Evolutionary conservation across 2,113 vertebrate species (phyloP).

Genomic region (Pedetes capensis): DNA sequence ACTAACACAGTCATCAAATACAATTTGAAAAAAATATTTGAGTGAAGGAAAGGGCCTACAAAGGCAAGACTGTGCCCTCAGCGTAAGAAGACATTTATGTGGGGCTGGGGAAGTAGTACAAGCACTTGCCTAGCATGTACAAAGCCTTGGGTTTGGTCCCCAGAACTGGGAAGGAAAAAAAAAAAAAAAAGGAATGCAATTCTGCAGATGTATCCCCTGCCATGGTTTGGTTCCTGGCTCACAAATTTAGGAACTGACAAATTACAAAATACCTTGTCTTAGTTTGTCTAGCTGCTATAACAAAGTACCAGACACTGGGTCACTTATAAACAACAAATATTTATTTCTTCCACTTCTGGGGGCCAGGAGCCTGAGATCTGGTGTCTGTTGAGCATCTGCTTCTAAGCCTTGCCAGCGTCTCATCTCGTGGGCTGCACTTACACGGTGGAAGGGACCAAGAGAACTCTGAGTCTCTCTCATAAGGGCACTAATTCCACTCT

Average conservation of each 20-base stretch:
- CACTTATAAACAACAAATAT: neutral
- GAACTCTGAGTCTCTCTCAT: neutral
- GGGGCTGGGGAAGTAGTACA: too few relatives aligned
- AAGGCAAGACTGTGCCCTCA: neutral
- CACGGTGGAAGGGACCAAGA: neutral
- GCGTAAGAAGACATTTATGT: too few relatives aligned
- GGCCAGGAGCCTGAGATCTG: rapidly evolving
- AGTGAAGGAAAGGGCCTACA: neutral
- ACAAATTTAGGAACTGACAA: too few relatives aligned
- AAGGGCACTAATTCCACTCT: neutral
- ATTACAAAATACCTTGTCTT: too few relatives aligned
- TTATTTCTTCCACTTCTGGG: neutral
- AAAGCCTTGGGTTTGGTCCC: too few relatives aligned
- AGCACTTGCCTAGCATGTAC: too few relatives aligned
- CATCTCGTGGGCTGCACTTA: too few relatives aligned
- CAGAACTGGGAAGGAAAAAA: too few relatives aligned
- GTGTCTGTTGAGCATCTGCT: neutral
- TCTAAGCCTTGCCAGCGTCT: neutral
- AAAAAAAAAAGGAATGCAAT: too few relatives aligned
- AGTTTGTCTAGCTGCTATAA: too few relatives aligned
- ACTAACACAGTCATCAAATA: neutral
- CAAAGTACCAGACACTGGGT: neutral
- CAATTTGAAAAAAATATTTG: neutral
- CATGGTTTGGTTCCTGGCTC: too few relatives aligned
- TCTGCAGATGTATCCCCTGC: rapidly evolving